Conservation (phyloP, 1,140 invertebrate species). For the Lepidurus apus region DNA sequence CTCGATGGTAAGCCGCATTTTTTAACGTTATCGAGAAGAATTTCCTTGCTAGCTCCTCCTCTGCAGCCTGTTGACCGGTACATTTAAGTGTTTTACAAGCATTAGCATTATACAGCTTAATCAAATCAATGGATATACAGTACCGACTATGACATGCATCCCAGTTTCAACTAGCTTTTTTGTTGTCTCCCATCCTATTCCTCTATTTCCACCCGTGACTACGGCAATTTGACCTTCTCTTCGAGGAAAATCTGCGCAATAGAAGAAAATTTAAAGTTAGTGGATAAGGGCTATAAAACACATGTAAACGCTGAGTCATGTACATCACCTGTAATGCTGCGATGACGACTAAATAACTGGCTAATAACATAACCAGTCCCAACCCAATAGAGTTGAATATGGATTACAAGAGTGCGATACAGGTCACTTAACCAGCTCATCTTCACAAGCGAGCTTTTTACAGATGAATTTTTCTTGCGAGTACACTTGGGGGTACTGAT, state of each 20-base stretch:
- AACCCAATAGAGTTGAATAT: constrained; percentile 12
- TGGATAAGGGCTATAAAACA: too few species aligned
- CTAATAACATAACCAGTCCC: background rate
- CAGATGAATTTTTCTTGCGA: background rate
- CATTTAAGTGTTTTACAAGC: constrained; percentile 39
- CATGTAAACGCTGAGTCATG: background rate
- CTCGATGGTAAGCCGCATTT: constrained; percentile 49
- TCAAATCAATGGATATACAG: constrained; percentile 38
- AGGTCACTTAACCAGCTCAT: background rate
- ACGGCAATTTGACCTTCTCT: constrained; percentile 65
- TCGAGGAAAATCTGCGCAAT: constrained; percentile 51
- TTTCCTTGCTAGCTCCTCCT: constrained; percentile 54
- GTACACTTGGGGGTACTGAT: background rate
- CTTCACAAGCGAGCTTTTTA: background rate
- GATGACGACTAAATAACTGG: background rate
- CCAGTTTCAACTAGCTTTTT: constrained; percentile 70
- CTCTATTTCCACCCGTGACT: constrained; percentile 78
- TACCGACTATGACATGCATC: constrained; percentile 79
- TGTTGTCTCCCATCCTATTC: constrained; percentile 76
- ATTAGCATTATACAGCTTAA: background rate
- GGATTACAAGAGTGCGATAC: background rate
- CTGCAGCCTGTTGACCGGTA: constrained; percentile 57
- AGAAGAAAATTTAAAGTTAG: constrained; percentile 33
- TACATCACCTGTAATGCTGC: background rate
- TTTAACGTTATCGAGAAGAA: constrained; percentile 51